phyloP scores from a whole-genome alignment of 2,888 invertebrate genomes.

The Philereme vetulata region DNA sequence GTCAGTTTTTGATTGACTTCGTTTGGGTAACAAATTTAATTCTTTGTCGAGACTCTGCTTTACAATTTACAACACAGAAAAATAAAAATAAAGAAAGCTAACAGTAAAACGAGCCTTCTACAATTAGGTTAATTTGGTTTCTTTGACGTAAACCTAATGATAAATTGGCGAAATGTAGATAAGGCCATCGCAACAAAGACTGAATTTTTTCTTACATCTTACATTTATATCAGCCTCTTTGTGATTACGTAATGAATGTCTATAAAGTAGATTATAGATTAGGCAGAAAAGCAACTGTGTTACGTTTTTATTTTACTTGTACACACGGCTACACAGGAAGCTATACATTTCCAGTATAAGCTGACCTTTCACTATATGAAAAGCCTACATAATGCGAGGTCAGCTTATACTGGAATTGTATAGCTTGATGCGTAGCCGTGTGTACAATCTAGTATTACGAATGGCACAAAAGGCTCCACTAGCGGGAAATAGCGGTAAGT shows the following conservation, averaged over 20 bases:
- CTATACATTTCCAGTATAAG: too few species aligned
- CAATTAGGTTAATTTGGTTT: slow-evolving; percentile 40
- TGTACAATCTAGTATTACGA: too few species aligned
- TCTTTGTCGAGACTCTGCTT: background rate
- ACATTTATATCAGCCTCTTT: slow-evolving; percentile 33
- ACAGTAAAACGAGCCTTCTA: slow-evolving; percentile 31
- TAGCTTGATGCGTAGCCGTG: too few species aligned
- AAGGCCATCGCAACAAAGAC: slow-evolving; percentile 37
- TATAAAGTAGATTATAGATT: slow-evolving; percentile 32
- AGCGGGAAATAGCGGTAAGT: background rate
- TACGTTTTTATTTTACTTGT: slow-evolving; percentile 20
- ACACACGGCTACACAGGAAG: too few species aligned
- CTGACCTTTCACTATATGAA: too few species aligned
- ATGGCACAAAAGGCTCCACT: too few species aligned
- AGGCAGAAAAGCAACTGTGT: slow-evolving; percentile 29
- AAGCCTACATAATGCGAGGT: too few species aligned
- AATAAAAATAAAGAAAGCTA: slow-evolving; percentile 21
- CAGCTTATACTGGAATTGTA: too few species aligned
- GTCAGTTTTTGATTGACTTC: background rate
- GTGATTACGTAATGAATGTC: slow-evolving; percentile 39
- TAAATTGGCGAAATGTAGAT: slow-evolving; percentile 39
- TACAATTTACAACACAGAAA: slow-evolving; percentile 7
- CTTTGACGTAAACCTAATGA: slow-evolving; percentile 42
- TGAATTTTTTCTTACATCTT: slow-evolving; percentile 38
- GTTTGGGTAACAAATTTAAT: slow-evolving; percentile 4